Base-by-base conservation (phyloP, 2,888 invertebrate genomes). In the Heliconius sara region DNA sequence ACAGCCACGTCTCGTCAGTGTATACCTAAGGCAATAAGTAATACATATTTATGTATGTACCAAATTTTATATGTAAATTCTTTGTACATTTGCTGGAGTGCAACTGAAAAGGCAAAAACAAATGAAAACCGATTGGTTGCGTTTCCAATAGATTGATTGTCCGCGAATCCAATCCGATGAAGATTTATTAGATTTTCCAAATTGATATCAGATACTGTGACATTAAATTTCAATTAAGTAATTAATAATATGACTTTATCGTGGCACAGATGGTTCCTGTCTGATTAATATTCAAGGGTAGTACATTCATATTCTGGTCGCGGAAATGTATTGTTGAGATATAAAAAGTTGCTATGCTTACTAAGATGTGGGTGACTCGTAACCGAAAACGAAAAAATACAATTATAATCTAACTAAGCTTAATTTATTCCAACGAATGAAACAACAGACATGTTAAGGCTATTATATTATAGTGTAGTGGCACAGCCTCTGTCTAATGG, bases 131-230 rank as follows among this genome's bases (percentile, higher is more conserved):
- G 63, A 74, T 74, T 47, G 80, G 63, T 39, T 70, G 77, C 77
- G 68, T 80, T 75, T 72, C 79, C 72, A 74, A 80, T 68, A 70
- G 77, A 80, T 80, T 77, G 80, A 77, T 80, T 80, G 80, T 80
- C 70, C 74, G 73, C 74, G 77, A 60, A 77, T 74, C 74, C 77
- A 77, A 80, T 77, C 57, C 74, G 68, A 73, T 68, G 74, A 74
- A 77, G 77, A 77, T 80, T 80, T 80, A 80, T 80, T 80, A 80
- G 80, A 80, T 39, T 67, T 63, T n/a, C 52, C 77, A 70, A 77
- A 80, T 80, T 77, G 80, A 80, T 80, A 77, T 68, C 77, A 67
- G 80, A 68, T 77, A 52, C 74, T 68, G 67, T 68, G 80, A 80
- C 77, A 74, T 80, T 77, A 80, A 80, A 77, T 77, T 77, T 79